Evolutionary conservation across 2,113 vertebrate species (phyloP).

Genomic region (Numenius arquata): DNA sequence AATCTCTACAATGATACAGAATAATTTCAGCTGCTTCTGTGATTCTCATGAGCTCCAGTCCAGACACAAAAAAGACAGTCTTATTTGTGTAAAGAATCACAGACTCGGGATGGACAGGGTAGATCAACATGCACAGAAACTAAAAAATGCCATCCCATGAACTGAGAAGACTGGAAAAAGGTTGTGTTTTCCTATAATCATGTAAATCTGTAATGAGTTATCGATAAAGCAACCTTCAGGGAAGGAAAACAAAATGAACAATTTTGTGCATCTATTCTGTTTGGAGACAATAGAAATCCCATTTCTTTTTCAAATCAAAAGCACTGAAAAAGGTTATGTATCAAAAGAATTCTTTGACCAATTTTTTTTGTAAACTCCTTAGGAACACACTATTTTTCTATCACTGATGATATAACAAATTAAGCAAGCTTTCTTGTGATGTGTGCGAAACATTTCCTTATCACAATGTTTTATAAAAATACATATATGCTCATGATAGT

Average conservation of each 20-base stretch:
- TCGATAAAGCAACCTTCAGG: neutral
- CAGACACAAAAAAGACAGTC: neutral
- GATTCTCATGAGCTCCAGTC: neutral
- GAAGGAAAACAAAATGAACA: neutral
- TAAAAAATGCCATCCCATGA: neutral
- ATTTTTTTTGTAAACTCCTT: neutral
- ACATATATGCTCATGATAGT: neutral
- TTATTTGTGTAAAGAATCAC: neutral
- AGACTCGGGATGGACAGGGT: neutral
- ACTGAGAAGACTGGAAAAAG: neutral
- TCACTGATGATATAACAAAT: neutral
- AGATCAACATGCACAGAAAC: neutral
- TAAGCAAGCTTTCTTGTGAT: neutral
- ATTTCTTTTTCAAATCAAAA: neutral
- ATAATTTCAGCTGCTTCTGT: neutral
- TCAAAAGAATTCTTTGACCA: neutral
- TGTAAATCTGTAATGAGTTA: neutral
- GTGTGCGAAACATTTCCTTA: neutral
- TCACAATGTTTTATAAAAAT: neutral
- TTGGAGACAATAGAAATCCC: neutral
- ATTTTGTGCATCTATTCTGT: neutral
- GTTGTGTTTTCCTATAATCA: neutral
- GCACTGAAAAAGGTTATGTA: fast-evolving
- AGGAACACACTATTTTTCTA: neutral
- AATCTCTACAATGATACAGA: neutral